Base-by-base conservation (phyloP, 2,797 vertebrate genomes). In the Macropus fuliginosus region DNA sequence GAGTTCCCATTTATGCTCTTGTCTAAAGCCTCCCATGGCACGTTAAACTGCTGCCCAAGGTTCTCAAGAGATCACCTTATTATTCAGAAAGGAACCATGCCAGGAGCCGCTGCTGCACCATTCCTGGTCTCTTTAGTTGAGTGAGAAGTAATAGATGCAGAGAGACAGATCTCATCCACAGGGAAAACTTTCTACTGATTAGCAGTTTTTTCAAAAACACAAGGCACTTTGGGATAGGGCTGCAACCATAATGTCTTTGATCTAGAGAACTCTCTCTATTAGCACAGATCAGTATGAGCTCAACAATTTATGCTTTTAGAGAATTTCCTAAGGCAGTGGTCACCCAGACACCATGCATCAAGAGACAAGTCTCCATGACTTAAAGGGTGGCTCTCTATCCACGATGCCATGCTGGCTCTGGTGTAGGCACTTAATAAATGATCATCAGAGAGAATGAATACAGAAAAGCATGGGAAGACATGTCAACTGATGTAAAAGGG, bases 1-100 rank as follows among this genome's bases (percentile, higher is more conserved):
- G 74, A 87, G 40, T 4, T n/a, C 24, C 74, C 74, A 87, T 87
- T 87, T 87, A 87, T 87, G 40, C 40, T 50, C 40, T 87, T 87
- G 74, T 87, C 74, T 87, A 87, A 87, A 46, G 74, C 74, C 74
- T 87, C 74, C 74, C 40, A 11, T 87, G 74, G 40, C 40, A 87
- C 74, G 12, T 87, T 87, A 87, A 87, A 27, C 74, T 27, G 9
- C 40, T 1, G 40, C 74, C 40, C 40, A 11, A 40, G 74, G 74
- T 46, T 87, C 74, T 87, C 74, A 87, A 87, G 40, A 87, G 74
- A 87, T 87, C 74, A 87, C 74, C 74, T 87, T 87, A 50, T 87
- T 87, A 87, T 87, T 87, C 74, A 50, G 24, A 40, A 87, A 87
- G 74, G 74, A 87, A 50, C 74, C 74, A 50, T 87, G 74, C 74